A percentile compares a stretch with the other conserved stretches of the same genome.
Conservation (phyloP, 2,113 vertebrate species). For the Dipodomys ordii region DNA sequence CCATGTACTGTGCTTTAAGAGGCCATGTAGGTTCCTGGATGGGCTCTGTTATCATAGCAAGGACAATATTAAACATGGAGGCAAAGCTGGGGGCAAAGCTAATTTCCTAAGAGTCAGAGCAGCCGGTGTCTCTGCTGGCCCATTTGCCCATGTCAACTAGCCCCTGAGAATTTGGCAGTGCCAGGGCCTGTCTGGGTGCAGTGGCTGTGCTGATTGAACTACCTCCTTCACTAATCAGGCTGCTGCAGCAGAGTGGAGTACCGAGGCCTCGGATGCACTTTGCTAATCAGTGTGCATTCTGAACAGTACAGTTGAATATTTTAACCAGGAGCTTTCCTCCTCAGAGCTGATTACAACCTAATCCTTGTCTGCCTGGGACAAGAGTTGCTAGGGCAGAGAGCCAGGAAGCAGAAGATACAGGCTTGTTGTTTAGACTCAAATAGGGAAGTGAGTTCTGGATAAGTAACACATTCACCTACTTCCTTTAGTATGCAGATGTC, state of each 20-base stretch:
- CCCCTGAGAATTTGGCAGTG: background rate
- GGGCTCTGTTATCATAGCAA: background rate
- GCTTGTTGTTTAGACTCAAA: background rate
- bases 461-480: background rate
- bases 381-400: constrained; percentile 31
- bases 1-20: background rate
- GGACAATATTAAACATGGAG: background rate
- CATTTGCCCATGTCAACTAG: too few species aligned
- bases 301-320: constrained; percentile 84
- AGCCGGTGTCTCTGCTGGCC: background rate
- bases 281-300: constrained; percentile 86
- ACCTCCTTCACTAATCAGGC: constrained; percentile 86
- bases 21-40: background rate
- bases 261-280: constrained; percentile 83
- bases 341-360: constrained; percentile 63
- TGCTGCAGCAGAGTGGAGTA: constrained; percentile 82
- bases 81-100: background rate
- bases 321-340: constrained; percentile 81
- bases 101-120: background rate
- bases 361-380: constrained; percentile 27
- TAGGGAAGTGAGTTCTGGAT: constrained; percentile 16
- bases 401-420: constrained; percentile 46
- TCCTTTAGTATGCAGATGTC: constrained; percentile 1
- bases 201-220: constrained; percentile 85
- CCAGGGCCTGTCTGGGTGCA: constrained; percentile 70